Percentiles rank a stretch among this genome's conserved stretches.
Conservation (phyloP, 2,797 vertebrate species). For the Spinus olivaceus region DNA sequence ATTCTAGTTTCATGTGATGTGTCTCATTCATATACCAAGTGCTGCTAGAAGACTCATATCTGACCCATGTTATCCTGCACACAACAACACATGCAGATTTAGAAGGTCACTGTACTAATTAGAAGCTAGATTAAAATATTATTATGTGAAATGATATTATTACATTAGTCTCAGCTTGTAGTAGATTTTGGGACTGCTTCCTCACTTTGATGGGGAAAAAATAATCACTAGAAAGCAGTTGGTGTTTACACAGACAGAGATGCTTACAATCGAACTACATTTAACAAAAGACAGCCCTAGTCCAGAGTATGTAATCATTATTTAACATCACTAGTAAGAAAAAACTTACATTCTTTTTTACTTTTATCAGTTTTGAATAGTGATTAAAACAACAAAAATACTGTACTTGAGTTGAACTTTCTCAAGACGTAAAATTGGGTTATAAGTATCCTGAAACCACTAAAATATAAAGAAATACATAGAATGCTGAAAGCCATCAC, state of each 20-base stretch:
- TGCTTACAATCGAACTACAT: neutral
- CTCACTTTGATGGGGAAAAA: neutral
- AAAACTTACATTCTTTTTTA: neutral
- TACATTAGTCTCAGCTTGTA: neutral
- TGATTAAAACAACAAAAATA: neutral
- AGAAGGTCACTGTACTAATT: neutral
- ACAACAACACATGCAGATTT: neutral
- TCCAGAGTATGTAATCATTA: neutral
- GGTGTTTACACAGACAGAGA: neutral
- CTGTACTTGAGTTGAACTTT: neutral
- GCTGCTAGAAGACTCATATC: neutral
- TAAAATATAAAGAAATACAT: neutral
- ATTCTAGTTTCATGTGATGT: neutral
- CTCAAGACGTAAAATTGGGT: neutral
- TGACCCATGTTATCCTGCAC: rapidly evolving
- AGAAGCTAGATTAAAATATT: neutral
- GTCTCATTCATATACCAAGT: neutral
- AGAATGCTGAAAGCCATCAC: neutral
- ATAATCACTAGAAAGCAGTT: neutral
- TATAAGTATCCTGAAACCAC: neutral
- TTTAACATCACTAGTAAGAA: neutral
- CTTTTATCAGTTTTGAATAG: neutral
- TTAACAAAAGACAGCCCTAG: neutral
- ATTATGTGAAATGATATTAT: neutral
- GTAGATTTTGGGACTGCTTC: neutral